phyloP scores from a whole-genome alignment of 2,888 invertebrate genomes.

The Lottia scabra region DNA sequence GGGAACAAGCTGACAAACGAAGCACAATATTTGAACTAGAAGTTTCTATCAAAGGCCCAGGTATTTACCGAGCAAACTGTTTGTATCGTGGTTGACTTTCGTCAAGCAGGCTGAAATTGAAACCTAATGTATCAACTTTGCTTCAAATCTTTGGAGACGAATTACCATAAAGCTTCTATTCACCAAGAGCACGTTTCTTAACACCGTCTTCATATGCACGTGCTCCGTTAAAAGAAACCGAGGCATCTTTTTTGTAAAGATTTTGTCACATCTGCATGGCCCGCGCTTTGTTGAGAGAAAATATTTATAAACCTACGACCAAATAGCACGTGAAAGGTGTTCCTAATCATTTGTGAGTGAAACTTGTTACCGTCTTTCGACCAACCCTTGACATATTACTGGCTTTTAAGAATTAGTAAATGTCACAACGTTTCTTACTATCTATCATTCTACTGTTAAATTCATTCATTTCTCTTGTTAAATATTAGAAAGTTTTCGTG shows the following conservation, averaged over 20 bases:
- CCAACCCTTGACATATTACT: not conserved
- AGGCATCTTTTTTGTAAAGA: not conserved
- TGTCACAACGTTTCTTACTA: not conserved
- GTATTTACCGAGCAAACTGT: slow-evolving; percentile 27
- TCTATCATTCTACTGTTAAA: not conserved
- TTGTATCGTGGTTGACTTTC: slow-evolving; percentile 22
- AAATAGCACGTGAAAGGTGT: slow-evolving; percentile 1
- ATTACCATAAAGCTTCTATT: slow-evolving; percentile 17
- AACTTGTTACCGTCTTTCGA: not conserved
- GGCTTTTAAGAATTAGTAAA: not conserved
- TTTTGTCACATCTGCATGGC: slow-evolving; percentile 6
- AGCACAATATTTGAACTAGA: slow-evolving; percentile 24
- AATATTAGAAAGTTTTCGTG: not conserved
- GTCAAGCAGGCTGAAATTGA: slow-evolving; percentile 15
- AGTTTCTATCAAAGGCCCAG: slow-evolving; percentile 18
- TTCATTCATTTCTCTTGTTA: not conserved
- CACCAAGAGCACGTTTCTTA: slow-evolving; percentile 17
- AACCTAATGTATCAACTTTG: slow-evolving; percentile 25
- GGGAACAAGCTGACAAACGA: slow-evolving; percentile 24
- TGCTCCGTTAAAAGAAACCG: slow-evolving; percentile 1
- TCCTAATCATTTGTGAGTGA: slow-evolving; percentile 1
- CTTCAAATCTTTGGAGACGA: slow-evolving; percentile 22
- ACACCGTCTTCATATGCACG: slow-evolving; percentile 1
- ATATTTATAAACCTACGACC: slow-evolving; percentile 1
- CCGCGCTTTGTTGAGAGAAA: slow-evolving; percentile 7